A percentile compares a stretch with the other conserved stretches of the same genome.
phyloP scores from a whole-genome alignment of 2,113 vertebrate genomes.

The Perca flavescens region DNA sequence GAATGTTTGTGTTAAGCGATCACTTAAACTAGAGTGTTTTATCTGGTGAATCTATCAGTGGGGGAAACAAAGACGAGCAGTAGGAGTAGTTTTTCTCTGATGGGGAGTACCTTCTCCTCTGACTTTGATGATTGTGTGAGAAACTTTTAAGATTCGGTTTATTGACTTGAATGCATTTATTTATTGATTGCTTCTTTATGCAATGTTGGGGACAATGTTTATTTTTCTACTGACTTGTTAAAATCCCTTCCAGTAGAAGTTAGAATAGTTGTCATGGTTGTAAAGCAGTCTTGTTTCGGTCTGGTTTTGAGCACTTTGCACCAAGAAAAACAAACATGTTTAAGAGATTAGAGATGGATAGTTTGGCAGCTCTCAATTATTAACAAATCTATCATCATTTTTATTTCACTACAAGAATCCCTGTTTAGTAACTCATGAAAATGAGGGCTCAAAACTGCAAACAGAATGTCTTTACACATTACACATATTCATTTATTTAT shows the following conservation, averaged over 20 bases:
- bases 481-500: slow-evolving; percentile 84
- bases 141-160: slow-evolving; percentile 68
- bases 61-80: slow-evolving; percentile 11
- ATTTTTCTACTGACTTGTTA: slow-evolving; percentile 86
- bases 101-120: slow-evolving; percentile 66
- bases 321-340: not conserved
- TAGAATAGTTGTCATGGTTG: slow-evolving; percentile 71
- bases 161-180: slow-evolving; percentile 85
- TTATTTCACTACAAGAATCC: slow-evolving; percentile 22
- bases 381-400: slow-evolving; percentile 23
- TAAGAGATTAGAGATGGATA: slow-evolving; percentile 5
- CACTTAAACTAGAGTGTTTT: slow-evolving; percentile 6
- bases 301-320: slow-evolving; percentile 69
- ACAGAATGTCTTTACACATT: slow-evolving; percentile 70
- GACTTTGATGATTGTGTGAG: slow-evolving; percentile 80
- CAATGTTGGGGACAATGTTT: slow-evolving; percentile 86
- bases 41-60: slow-evolving; percentile 1
- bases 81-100: slow-evolving; percentile 34
- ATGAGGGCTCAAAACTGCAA: slow-evolving; percentile 67
- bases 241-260: slow-evolving; percentile 76
- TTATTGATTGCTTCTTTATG: slow-evolving; percentile 85
- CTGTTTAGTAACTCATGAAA: not conserved
- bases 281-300: slow-evolving; percentile 54
- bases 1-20: slow-evolving; percentile 50
- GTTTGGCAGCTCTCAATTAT: slow-evolving; percentile 59